Conservation (phyloP, 2,113 vertebrate species). For the Illadopsis cleaveri region DNA sequence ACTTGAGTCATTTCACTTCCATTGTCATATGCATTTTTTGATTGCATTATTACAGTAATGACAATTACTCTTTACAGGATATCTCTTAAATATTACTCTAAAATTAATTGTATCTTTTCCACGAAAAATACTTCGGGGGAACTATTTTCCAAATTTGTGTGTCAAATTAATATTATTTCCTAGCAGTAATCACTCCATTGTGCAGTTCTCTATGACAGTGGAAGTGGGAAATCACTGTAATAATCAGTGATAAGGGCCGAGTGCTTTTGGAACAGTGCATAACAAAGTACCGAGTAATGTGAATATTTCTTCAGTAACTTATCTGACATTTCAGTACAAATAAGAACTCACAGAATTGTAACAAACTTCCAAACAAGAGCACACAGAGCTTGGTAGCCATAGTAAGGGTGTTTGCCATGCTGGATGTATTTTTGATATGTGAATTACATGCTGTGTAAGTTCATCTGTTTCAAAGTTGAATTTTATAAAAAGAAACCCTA, state of each 20-base stretch:
- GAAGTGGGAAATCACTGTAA: not conserved
- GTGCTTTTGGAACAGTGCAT: not conserved
- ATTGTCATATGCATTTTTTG: not conserved
- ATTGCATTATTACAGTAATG: not conserved
- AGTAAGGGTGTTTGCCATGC: not conserved
- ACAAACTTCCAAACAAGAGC: not conserved
- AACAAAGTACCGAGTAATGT: not conserved
- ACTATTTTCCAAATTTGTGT: not conserved
- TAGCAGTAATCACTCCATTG: not conserved
- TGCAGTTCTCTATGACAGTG: not conserved
- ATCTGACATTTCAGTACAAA: not conserved
- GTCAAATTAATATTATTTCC: not conserved
- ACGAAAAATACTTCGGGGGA: not conserved
- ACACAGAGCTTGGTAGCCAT: not conserved
- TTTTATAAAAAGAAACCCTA: conserved; percentile 22
- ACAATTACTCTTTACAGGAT: not conserved
- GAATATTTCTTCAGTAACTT: not conserved
- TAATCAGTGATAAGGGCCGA: not conserved
- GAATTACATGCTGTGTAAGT: not conserved
- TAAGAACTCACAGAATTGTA: not conserved
- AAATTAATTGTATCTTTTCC: not conserved
- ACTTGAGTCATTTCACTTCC: not conserved
- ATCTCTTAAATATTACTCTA: not conserved
- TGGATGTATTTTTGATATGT: not conserved
- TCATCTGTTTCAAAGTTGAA: not conserved